Conservation (phyloP, 2,113 vertebrate species). For the Callaeas wilsoni region DNA sequence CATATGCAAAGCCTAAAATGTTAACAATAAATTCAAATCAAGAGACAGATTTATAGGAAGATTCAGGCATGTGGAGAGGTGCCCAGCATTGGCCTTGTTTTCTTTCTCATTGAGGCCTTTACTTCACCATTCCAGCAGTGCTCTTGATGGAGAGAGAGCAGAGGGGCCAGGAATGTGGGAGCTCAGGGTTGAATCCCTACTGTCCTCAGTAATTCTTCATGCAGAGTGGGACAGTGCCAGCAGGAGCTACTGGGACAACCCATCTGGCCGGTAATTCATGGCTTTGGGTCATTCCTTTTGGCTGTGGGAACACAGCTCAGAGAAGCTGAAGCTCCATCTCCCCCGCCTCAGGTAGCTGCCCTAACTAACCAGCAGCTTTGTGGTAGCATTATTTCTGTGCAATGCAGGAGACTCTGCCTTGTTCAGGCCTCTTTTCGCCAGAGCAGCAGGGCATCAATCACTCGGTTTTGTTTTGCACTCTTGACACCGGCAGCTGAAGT, state of each 20-base stretch:
- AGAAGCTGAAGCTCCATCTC: neutral
- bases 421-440: neutral
- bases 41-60: neutral
- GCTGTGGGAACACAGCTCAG: neutral
- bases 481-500: constrained; percentile 2
- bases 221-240: neutral
- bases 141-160: neutral
- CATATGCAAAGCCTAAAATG: neutral
- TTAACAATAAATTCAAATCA: neutral
- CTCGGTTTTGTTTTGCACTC: neutral
- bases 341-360: neutral
- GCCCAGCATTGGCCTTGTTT: neutral
- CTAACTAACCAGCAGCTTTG: neutral
- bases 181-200: neutral
- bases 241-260: neutral
- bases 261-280: neutral
- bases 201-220: neutral
- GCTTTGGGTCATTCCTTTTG: neutral
- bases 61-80: neutral
- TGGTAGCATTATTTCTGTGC: neutral
- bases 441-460: neutral
- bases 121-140: neutral
- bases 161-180: neutral
- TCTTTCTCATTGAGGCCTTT: neutral
- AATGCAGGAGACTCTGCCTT: neutral